Base-by-base conservation (phyloP, 1,140 invertebrate genomes). In the Drosophila malerkotliana region DNA sequence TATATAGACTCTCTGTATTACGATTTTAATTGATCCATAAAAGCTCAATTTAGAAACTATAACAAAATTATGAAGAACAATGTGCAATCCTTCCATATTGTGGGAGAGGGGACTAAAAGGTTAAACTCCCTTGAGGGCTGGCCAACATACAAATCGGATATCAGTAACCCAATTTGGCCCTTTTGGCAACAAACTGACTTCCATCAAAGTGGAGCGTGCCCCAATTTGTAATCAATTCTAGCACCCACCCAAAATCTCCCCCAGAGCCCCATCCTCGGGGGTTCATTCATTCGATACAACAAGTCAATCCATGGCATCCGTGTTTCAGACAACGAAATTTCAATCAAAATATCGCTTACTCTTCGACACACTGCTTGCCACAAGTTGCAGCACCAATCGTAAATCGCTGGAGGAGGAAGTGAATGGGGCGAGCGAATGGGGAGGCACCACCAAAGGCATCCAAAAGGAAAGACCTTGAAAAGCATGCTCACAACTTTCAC, bases 401-500 rank as follows among this genome's bases (percentile, higher is more conserved):
- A 73, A 49, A 55, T n/a, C 47, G 69, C 45, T 56, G 18, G 24
- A 49, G 18, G 24, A 49, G 48, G 69, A 51, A 28, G 37, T 28
- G 30, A 51, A 41, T n/a, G 12, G 44, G 26, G 37, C 26, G 24
- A 26, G 47, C 34, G n/a, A 45, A 21, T 28, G 21, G 3, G 4
- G 24, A 6, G 26, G 2, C 9, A 4, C 26, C 26, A n/a, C 32
- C 5, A 5, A 14, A 18, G 4, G 14, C 48, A 48, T 48, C 52
- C 52, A 61, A 63, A 63, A 45, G 41, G 32, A 85, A 85, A 85
- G 81, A 85, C 81, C 81, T 85, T 85, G 81, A 85, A 85, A 85
- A 85, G 54, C 81, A 85, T 83, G 75, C 55, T 62, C 37, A 71
- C 79, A 84, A 84, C 81, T 84, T 84, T 84, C 81, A 80, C 81